phyloP scores from a whole-genome alignment of 2,888 invertebrate genomes.

The Bellardia bayeri region DNA sequence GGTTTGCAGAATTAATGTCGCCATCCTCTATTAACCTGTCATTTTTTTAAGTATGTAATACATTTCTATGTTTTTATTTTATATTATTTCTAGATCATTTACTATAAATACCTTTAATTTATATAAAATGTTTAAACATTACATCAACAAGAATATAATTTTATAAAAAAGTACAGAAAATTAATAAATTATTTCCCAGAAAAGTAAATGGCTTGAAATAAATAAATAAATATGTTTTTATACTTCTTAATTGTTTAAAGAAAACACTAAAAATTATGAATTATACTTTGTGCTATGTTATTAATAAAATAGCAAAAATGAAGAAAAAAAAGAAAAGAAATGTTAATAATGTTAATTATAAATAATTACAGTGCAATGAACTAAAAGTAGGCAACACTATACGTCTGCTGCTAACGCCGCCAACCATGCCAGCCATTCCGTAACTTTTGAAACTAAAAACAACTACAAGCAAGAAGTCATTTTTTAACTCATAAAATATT shows the following conservation, averaged over 20 bases:
- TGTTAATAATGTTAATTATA: conserved; percentile 66
- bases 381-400: conserved; percentile 69
- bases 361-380: conserved; percentile 73
- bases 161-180: no score
- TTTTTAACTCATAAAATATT: conserved; percentile 51
- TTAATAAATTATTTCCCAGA: no score
- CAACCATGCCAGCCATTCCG: conserved; percentile 30
- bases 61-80: no score
- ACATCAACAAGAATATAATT: no score
- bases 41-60: no score
- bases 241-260: background rate
- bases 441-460: conserved; percentile 25
- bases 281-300: conserved; percentile 12
- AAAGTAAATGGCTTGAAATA: background rate
- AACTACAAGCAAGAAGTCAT: conserved; percentile 12
- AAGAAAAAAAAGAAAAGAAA: conserved; percentile 36
- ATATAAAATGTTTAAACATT: no score
- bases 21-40: no score
- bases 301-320: conserved; percentile 18
- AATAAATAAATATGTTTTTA: background rate
- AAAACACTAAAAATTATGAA: conserved; percentile 20
- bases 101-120: no score
- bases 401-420: conserved; percentile 15
- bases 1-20: no score
- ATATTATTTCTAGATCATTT: no score